These are phyloP conservation scores for Jordanella pulchra DNA, from an alignment of 2,797 vertebrate genomes.

Conservation along the genomic window DNA sequence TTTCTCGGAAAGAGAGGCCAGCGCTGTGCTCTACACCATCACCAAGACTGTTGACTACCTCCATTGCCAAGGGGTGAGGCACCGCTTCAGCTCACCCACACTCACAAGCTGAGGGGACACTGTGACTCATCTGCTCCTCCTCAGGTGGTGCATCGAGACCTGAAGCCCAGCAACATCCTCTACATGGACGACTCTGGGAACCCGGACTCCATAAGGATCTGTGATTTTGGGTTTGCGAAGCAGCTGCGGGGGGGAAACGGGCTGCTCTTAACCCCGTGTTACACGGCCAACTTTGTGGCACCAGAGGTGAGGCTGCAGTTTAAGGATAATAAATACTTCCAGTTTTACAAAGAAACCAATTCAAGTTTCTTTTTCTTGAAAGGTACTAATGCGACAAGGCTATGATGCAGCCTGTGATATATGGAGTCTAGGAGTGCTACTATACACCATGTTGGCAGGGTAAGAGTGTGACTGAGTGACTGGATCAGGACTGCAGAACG, in stretches of 20 bases:
- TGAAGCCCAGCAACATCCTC: slow-evolving; percentile 98
- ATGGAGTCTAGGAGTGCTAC: slow-evolving; percentile 96
- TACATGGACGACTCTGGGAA: slow-evolving; percentile 96
- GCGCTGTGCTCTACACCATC: slow-evolving; percentile 93
- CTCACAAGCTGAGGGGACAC: neutral
- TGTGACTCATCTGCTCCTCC: neutral
- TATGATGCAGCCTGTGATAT: slow-evolving; percentile 99
- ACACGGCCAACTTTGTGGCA: slow-evolving; percentile 98
- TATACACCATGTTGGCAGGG: slow-evolving; percentile 98
- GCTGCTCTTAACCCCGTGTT: slow-evolving; percentile 94
- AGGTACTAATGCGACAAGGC: slow-evolving; percentile 97
- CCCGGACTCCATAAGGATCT: slow-evolving; percentile 95
- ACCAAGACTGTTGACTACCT: slow-evolving; percentile 96
- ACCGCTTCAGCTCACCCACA: rapidly evolving
- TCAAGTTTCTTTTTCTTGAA: slow-evolving; percentile 8
- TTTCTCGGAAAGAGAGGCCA: slow-evolving; percentile 95
- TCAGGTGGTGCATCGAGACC: slow-evolving; percentile 96
- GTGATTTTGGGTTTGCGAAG: slow-evolving; percentile 98
- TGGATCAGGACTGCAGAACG: neutral
- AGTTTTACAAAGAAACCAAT: neutral
- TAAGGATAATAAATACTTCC: neutral
- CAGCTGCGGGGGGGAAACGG: slow-evolving; percentile 95
- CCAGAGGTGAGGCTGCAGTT: slow-evolving; percentile 85
- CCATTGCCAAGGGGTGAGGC: slow-evolving; percentile 94
- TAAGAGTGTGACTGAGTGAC: slow-evolving; percentile 69